Conservation (phyloP, 2,113 vertebrate genomes). For the Catharus bicknelli region DNA sequence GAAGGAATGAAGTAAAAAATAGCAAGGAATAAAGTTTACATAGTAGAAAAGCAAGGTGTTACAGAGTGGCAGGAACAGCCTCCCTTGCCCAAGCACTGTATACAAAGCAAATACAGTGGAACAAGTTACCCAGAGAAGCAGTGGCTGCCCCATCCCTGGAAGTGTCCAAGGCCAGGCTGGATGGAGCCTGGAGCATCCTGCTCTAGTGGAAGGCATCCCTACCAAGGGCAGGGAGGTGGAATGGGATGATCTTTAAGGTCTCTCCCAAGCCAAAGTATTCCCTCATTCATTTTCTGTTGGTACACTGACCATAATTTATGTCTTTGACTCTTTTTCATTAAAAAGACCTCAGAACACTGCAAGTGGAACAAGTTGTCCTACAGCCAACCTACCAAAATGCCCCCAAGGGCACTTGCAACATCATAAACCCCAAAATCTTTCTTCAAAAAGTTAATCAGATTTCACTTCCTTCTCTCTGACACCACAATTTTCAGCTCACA, state of each 20-base stretch:
- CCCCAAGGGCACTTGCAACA: background rate
- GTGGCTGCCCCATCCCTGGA: background rate
- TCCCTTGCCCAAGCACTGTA: background rate
- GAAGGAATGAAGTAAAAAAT: background rate
- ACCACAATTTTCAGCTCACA: background rate
- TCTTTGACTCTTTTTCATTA: background rate
- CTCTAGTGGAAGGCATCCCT: accelerated
- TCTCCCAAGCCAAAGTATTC: background rate
- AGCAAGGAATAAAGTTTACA: background rate
- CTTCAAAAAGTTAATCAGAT: background rate
- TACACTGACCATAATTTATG: background rate
- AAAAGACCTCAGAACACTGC: background rate
- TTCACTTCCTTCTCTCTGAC: background rate
- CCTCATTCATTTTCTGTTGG: background rate
- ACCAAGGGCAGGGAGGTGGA: background rate
- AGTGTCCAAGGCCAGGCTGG: background rate
- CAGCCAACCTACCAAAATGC: background rate
- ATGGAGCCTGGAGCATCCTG: background rate
- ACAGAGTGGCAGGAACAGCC: background rate
- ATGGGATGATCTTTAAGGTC: background rate
- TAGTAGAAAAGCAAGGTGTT: accelerated
- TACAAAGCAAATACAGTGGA: background rate
- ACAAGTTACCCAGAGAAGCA: background rate
- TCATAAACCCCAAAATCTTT: background rate
- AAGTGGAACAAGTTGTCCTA: background rate